Evolutionary conservation across 2,888 invertebrate genomes (phyloP).

Genomic region (Mesoligia furuncula): DNA sequence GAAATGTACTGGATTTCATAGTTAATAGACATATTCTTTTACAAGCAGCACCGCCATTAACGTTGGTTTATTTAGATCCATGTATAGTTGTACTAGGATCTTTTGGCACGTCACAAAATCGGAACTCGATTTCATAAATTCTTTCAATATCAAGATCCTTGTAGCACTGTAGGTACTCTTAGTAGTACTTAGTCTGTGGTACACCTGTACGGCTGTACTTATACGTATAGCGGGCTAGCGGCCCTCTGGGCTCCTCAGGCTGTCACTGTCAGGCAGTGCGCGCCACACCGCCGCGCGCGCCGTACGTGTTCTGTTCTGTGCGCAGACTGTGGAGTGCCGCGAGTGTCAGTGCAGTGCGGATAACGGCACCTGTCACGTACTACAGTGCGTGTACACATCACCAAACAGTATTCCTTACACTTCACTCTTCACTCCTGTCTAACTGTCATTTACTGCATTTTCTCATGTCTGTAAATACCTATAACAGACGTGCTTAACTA

Average conservation of each 20-base stretch:
- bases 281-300: conserved; percentile 27
- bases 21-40: not conserved
- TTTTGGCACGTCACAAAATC: not conserved
- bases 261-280: conserved; percentile 26
- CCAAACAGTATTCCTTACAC: not conserved
- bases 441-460: not conserved
- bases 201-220: not conserved
- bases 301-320: not conserved
- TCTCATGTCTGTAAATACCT: not conserved
- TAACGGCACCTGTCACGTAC: conserved; percentile 28
- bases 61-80: not conserved
- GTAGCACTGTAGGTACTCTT: not conserved
- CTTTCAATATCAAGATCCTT: not conserved
- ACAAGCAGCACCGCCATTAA: not conserved
- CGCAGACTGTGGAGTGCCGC: not conserved
- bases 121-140: not conserved
- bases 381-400: not conserved
- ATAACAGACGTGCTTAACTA: not conserved
- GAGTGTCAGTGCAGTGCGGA: conserved; percentile 21
- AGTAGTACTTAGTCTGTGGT: not conserved
- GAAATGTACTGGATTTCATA: not conserved
- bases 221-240: not conserved
- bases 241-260: not conserved
- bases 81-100: not conserved
- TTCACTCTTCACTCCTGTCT: not conserved